These are phyloP conservation scores for Pantherophis vulpinus DNA, from an alignment of 2,797 vertebrate genomes.

Conservation along the genomic window DNA sequence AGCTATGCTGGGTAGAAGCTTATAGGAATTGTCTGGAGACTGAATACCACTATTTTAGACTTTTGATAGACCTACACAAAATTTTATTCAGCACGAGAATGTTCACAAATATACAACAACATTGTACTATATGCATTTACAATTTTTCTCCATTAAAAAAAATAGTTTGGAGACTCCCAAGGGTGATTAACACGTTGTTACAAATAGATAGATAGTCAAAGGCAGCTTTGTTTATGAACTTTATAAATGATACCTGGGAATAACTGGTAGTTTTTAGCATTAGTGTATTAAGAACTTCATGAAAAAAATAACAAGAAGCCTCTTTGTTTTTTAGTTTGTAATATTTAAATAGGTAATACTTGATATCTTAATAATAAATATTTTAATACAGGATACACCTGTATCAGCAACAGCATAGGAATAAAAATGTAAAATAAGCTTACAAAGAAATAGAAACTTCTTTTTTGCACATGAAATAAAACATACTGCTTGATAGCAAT, in stretches of 20 bases:
- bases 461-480: conserved; percentile 71
- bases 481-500: conserved; percentile 75
- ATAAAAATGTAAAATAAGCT: conserved; percentile 66
- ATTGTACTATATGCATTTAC: neutral
- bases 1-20: neutral
- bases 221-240: conserved; percentile 21
- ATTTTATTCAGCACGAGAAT: neutral
- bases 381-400: conserved; percentile 66
- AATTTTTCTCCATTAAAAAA: neutral
- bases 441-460: conserved; percentile 69
- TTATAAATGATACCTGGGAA: neutral
- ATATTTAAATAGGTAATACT: conserved; percentile 74
- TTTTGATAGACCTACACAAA: neutral
- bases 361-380: conserved; percentile 74
- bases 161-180: neutral
- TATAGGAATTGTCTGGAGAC: neutral
- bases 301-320: conserved; percentile 64
- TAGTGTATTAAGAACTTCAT: conserved; percentile 59
- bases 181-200: neutral
- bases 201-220: conserved; percentile 5
- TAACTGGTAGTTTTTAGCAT: conserved; percentile 44
- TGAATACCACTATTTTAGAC: neutral
- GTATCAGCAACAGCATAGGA: conserved; percentile 23
- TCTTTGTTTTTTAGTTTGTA: conserved; percentile 70
- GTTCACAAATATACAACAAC: neutral